A percentile compares a stretch with the other conserved stretches of the same genome.
These are phyloP conservation scores for Crambe crambe DNA, from an alignment of 37 sponge, comb jelly and placozoan genomes.

Conservation along the genomic window DNA sequence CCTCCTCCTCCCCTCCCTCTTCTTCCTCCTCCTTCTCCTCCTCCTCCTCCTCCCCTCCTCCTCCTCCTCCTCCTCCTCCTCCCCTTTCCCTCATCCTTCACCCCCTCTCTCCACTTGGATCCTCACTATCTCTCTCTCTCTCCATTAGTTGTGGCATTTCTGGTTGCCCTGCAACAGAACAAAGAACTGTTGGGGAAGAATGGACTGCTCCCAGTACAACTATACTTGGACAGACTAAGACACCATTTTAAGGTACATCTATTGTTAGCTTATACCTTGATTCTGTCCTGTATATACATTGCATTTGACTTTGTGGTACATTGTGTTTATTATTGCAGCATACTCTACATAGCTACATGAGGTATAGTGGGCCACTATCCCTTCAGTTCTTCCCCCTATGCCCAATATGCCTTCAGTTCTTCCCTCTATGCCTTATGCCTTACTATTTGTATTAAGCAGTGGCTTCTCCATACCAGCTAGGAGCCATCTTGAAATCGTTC, in stretches of 20 bases:
- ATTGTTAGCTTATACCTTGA: no score
- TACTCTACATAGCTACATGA: no score
- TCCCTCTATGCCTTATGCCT: no score
- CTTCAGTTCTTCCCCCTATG: no score
- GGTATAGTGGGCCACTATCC: no score
- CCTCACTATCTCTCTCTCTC: background rate
- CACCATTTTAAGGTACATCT: constrained; percentile 44
- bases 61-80: background rate
- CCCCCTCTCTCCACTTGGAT: background rate
- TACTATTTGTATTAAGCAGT: no score
- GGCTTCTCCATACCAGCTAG: no score
- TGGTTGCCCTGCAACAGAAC: constrained; percentile 88
- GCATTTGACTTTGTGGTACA: no score
- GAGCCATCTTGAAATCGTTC: no score
- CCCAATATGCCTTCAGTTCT: no score
- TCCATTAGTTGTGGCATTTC: constrained; percentile 80
- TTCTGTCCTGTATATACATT: no score
- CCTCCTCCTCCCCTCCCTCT: background rate
- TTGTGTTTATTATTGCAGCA: no score
- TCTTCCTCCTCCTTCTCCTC: background rate
- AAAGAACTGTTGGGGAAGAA: constrained; percentile 71
- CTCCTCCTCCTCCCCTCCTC: background rate
- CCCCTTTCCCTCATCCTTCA: background rate
- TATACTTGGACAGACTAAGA: constrained; percentile 48
- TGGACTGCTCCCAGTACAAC: constrained; percentile 74